A percentile compares a stretch with the other conserved stretches of the same genome.
Conservation (phyloP, 1,140 invertebrate species). For the Tetramorium simillimum region DNA sequence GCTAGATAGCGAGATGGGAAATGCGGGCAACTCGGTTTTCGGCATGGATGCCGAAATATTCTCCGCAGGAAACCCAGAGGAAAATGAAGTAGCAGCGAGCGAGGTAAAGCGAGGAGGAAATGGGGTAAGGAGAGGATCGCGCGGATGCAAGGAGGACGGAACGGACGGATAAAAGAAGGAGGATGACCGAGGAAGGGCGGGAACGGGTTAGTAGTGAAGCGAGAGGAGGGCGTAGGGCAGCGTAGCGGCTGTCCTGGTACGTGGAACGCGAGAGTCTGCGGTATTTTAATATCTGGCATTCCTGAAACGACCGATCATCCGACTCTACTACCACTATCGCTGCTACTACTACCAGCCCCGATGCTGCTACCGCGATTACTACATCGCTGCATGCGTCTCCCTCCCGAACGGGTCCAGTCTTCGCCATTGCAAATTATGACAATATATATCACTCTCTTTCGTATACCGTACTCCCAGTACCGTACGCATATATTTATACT, state of each 20-base stretch:
- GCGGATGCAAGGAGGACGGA: slow-evolving; percentile 16
- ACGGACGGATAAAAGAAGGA: slow-evolving; percentile 1
- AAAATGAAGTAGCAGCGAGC: slow-evolving; percentile 64
- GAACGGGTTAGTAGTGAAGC: slow-evolving; percentile 38
- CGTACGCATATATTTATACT: too few relatives aligned
- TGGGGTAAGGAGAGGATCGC: slow-evolving; percentile 66
- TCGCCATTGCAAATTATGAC: background rate
- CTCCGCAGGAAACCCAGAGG: slow-evolving; percentile 48
- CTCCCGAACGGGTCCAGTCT: background rate
- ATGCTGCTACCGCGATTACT: background rate
- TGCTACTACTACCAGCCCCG: slow-evolving; percentile 43
- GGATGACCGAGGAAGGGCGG: slow-evolving; percentile 51
- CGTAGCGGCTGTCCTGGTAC: slow-evolving; percentile 61
- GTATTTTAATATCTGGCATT: slow-evolving; percentile 86
- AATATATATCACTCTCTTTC: slow-evolving; percentile 13
- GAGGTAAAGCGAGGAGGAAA: slow-evolving; percentile 65
- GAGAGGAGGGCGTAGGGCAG: slow-evolving; percentile 53
- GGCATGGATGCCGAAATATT: slow-evolving; percentile 49
- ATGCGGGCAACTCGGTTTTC: slow-evolving; percentile 35
- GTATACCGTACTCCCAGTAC: background rate
- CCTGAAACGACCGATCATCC: slow-evolving; percentile 82
- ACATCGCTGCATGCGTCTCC: slow-evolving; percentile 1
- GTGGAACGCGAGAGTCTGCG: slow-evolving; percentile 79
- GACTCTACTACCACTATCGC: slow-evolving; percentile 68
- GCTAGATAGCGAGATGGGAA: slow-evolving; percentile 1